phyloP scores from a whole-genome alignment of 1,140 invertebrate species.

The Drosophila simulans region DNA sequence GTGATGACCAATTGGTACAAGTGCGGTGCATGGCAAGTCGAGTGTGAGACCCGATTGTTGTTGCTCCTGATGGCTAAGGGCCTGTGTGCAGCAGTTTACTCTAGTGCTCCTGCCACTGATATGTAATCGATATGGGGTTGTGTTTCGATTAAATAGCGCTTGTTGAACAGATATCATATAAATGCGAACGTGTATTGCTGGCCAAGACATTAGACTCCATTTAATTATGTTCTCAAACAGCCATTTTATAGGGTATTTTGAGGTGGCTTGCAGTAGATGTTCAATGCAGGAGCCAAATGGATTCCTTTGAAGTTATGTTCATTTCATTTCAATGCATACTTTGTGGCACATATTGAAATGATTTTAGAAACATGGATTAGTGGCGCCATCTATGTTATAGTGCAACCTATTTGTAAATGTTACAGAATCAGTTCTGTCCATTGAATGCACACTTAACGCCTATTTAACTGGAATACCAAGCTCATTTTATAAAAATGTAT shows the following conservation, averaged over 20 bases:
- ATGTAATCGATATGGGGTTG: slow-evolving; percentile 3
- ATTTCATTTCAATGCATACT: too few species aligned
- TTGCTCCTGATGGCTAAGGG: slow-evolving; percentile 11
- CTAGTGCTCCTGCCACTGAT: slow-evolving; percentile 1
- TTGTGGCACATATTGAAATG: too few species aligned
- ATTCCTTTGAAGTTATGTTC: too few species aligned
- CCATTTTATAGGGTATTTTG: neutral
- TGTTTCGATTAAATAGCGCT: neutral
- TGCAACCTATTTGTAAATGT: too few species aligned
- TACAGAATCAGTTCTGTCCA: neutral
- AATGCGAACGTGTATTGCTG: too few species aligned
- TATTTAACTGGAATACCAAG: neutral
- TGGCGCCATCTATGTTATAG: too few species aligned
- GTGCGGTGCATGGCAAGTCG: slow-evolving; percentile 4
- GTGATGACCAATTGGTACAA: slow-evolving; percentile 3
- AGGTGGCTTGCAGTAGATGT: neutral
- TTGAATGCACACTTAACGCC: neutral
- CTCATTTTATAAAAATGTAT: neutral
- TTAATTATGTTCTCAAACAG: neutral
- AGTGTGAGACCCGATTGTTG: neutral
- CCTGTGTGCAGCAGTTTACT: neutral
- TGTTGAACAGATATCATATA: too few species aligned
- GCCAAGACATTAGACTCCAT: too few species aligned
- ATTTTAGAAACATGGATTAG: too few species aligned
- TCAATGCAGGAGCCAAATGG: too few species aligned